A percentile compares a stretch with the other conserved stretches of the same genome.
These are phyloP conservation scores for Melanargia galathea DNA, from an alignment of 2,888 invertebrate species.

Conservation along the genomic window DNA sequence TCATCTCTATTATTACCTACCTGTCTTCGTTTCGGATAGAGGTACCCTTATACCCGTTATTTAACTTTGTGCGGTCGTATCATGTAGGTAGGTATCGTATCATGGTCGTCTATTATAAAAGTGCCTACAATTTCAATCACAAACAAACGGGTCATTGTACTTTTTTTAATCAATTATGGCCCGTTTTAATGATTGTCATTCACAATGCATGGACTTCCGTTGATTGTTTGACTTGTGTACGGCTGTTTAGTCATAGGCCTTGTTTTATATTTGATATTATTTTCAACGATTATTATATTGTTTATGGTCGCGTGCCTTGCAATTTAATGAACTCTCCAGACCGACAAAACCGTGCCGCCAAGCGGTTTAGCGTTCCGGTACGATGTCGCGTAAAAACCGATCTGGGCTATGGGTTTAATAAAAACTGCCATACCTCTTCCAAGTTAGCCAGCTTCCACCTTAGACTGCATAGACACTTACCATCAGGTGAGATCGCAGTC, in stretches of 20 bases:
- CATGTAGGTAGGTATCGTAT: not conserved
- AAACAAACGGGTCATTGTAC: constrained; percentile 41
- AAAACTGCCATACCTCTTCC: no score
- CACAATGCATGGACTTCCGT: constrained; percentile 45
- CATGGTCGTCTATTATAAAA: constrained; percentile 12
- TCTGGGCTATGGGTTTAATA: no score
- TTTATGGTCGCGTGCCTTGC: not conserved
- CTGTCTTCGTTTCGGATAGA: no score
- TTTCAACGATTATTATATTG: constrained; percentile 5
- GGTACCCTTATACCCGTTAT: no score
- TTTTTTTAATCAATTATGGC: constrained; percentile 42
- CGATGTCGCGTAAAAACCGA: no score
- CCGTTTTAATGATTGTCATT: constrained; percentile 46
- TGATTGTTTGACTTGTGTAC: constrained; percentile 41
- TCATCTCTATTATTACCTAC: no score
- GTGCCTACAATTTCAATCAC: constrained; percentile 15
- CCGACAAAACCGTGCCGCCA: no score
- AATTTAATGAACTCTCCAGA: not conserved
- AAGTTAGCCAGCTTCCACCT: no score
- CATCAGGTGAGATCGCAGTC: no score
- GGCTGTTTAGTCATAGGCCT: constrained; percentile 10
- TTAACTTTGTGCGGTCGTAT: no score
- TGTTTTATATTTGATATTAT: constrained; percentile 9
- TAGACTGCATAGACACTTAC: no score
- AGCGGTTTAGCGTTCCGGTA: no score